These are phyloP conservation scores for Tylochromis polylepis DNA, from an alignment of 2,113 vertebrate genomes.

Conservation along the genomic window DNA sequence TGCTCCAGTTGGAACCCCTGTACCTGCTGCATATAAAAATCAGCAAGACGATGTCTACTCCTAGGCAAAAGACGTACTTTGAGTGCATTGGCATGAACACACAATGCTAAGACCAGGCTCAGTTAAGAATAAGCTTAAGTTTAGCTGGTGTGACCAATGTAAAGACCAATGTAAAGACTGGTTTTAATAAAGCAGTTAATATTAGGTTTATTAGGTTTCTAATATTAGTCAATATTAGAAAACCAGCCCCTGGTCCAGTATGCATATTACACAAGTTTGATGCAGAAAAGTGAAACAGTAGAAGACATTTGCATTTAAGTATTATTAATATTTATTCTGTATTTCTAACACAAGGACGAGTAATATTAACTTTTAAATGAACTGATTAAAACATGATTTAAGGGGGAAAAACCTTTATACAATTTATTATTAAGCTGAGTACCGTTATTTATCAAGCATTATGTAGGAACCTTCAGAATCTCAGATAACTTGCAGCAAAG, in stretches of 20 bases:
- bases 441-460: not conserved
- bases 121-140: no score
- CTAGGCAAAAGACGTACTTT: not conserved
- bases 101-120: no score
- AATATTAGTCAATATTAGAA: no score
- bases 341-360: not conserved
- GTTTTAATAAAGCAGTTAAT: not conserved
- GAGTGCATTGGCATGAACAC: not conserved
- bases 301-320: not conserved
- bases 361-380: not conserved
- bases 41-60: not conserved
- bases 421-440: not conserved
- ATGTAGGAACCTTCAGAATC: not conserved
- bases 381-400: not conserved
- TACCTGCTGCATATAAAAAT: not conserved
- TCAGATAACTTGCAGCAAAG: not conserved
- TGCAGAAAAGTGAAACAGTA: not conserved
- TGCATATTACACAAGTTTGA: not conserved
- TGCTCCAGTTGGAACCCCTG: no score
- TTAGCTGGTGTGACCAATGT: not conserved
- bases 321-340: not conserved
- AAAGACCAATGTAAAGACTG: not conserved
- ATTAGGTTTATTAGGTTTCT: not conserved
- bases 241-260: not conserved
- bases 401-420: not conserved